These are phyloP conservation scores for Apostichopus californicus DNA, from an alignment of 35 echinoderm and acorn worm species.

Conservation along the genomic window DNA sequence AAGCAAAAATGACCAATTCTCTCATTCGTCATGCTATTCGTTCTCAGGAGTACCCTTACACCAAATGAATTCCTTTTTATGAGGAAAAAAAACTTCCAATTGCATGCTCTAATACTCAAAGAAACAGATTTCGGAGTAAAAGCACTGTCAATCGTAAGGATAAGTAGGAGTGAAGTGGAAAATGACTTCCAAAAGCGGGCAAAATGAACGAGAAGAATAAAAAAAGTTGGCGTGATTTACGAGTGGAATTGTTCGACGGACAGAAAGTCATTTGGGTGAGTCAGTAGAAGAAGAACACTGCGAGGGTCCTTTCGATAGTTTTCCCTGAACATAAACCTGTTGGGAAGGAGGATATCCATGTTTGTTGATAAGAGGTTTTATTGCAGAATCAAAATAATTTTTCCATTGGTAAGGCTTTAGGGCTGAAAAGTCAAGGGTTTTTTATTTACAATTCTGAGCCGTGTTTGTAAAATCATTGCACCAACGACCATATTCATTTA, in stretches of 20 bases:
- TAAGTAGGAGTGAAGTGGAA: neutral
- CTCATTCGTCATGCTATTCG: no score
- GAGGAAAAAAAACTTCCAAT: neutral
- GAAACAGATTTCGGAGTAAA: neutral
- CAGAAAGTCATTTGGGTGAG: constrained; percentile 29
- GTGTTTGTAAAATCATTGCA: no score
- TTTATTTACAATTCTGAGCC: no score
- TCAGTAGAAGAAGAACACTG: neutral
- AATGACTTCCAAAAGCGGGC: neutral
- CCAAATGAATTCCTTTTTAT: no score
- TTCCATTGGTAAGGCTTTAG: no score
- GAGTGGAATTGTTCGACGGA: constrained; percentile 10
- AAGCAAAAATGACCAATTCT: no score
- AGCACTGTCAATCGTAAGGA: neutral
- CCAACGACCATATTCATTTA: no score
- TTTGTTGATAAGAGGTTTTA: neutral
- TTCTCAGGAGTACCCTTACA: no score
- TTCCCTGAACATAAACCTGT: constrained; percentile 29
- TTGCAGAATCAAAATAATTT: no score
- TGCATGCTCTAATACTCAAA: neutral
- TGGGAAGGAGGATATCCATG: neutral
- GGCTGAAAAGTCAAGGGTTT: no score
- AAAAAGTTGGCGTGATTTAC: neutral
- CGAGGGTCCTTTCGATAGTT: constrained; percentile 1
- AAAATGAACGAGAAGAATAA: neutral